Evolutionary conservation across 1,140 invertebrate species (phyloP), one percentile per base, ranked within the genome.

Genomic region (Heliothis virescens): DNA sequence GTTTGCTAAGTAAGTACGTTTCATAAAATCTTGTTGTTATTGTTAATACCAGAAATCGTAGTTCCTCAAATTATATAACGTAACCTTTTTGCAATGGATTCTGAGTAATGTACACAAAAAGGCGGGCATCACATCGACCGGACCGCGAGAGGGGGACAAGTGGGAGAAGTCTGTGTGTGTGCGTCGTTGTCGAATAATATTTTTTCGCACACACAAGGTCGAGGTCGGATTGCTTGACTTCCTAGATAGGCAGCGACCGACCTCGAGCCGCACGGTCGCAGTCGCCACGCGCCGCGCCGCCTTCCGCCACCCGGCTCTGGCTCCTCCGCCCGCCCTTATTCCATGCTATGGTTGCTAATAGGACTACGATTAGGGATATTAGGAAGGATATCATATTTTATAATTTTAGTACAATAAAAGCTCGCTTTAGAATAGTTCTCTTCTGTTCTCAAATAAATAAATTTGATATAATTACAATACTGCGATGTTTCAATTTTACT

Each of bases 181-280:
- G 81, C 81, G 80, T 89, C 83, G 84, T 81, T 90, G 85, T 86
- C 90, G 87, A 93, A 93, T 74, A 80, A 83, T 88, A 91, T 90
- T 93, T 92, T 94, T 94, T 92, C 91, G 90, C 92, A 88, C 86
- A 82, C 69, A 81, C 93, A 93, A 94, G 91, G 92, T 92, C 92
- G 89, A 94, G 91, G 92, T 91, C 89, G 84, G 80, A 90, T 87
- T 88, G 88, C 84, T 94, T 91, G 90, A 93, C 92, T 94, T 94
- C 93, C 93, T 93, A 92, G 91, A 91, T 88, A 87, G 89, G 82
- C 81, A 55, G 71, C 78, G 76, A 18, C 73, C 81, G 90, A 83
- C 90, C 89, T 90, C 85, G 34, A 5, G 34, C 21, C 34, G 34
- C 34, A 41, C 34, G 85, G 80, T 65, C 79, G 69, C 52, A 67